phyloP scores from a whole-genome alignment of 2,113 vertebrate species.

The Ranitomeya imitator region DNA sequence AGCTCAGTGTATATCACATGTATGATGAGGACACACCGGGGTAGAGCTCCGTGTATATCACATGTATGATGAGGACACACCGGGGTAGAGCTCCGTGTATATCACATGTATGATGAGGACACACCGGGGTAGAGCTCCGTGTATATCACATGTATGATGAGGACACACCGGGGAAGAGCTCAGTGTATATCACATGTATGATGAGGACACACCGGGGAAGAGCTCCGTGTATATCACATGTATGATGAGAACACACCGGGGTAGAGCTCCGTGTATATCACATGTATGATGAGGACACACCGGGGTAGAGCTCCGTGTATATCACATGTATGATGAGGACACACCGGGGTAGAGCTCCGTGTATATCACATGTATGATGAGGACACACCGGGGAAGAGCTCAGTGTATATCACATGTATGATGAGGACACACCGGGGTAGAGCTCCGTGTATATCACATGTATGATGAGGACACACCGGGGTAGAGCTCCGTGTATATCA shows the following conservation, averaged over 20 bases:
- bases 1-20: background rate
- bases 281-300: background rate
- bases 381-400: background rate
- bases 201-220: background rate
- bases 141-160: background rate
- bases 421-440: background rate
- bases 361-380: background rate
- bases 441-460: background rate
- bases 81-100: background rate
- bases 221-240: background rate
- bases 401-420: background rate
- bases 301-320: background rate
- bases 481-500: background rate
- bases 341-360: background rate
- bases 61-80: background rate
- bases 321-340: background rate
- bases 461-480: background rate
- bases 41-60: background rate
- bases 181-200: background rate
- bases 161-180: background rate
- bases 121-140: background rate
- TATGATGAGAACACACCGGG: background rate
- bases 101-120: background rate
- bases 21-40: background rate
- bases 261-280: background rate